Conservation (phyloP, 1,140 invertebrate genomes). For the Sminthurinus signatus region DNA sequence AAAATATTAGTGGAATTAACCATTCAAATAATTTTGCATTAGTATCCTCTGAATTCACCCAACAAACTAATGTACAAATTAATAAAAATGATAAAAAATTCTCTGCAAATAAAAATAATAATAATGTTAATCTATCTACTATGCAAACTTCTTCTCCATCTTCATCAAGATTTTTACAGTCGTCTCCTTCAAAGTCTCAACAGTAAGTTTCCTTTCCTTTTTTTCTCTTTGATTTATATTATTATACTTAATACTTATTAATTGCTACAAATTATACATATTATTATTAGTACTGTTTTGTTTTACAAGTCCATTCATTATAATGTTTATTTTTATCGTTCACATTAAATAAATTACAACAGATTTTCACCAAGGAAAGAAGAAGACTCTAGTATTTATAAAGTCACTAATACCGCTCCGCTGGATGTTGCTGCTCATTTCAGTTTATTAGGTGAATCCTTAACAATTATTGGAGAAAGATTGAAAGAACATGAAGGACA, state of each 20-base stretch:
- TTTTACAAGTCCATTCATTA: no score
- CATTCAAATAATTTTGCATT: neutral
- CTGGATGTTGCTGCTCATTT: conserved; percentile 89
- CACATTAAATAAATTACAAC: neutral
- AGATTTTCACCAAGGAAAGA: conserved; percentile 31
- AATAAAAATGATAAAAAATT: conserved; percentile 16
- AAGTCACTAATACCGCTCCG: conserved; percentile 70
- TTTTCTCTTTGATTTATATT: no score
- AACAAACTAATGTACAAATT: conserved; percentile 17
- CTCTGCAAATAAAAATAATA: conserved; percentile 6
- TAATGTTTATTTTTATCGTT: neutral
- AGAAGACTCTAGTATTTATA: conserved; percentile 50
- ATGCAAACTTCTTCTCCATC: conserved; percentile 11
- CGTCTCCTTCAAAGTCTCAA: conserved; percentile 9
- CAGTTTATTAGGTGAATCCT: conserved; percentile 83
- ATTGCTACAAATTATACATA: no score
- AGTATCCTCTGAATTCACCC: conserved; percentile 17
- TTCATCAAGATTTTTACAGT: conserved; percentile 8
- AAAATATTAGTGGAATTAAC: neutral
- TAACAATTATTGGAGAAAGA: conserved; percentile 85
- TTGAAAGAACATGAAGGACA: conserved; percentile 91
- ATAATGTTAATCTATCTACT: conserved; percentile 17
- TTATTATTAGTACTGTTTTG: no score
- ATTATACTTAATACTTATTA: neutral
- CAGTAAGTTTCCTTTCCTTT: conserved; percentile 12